Percentiles rank a stretch among this genome's conserved stretches.
Evolutionary conservation across 2,113 vertebrate genomes (phyloP).

Genomic region (Urocynchramus pylzowi): DNA sequence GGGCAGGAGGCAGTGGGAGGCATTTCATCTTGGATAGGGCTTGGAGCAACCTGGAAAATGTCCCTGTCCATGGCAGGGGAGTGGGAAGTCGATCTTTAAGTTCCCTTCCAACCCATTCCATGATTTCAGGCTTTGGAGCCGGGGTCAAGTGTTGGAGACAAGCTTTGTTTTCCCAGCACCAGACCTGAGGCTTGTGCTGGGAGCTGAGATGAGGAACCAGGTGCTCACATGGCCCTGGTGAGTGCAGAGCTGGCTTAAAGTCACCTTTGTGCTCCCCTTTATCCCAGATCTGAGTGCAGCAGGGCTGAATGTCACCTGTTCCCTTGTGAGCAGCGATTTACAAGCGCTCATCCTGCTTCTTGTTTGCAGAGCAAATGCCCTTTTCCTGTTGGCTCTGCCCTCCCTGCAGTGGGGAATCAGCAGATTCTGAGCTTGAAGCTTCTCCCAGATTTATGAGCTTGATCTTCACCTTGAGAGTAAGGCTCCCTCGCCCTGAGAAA

Average conservation of each 20-base stretch:
- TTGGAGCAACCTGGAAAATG: neutral
- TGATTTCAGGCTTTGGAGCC: neutral
- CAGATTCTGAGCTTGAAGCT: slow-evolving; percentile 53
- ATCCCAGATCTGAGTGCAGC: neutral
- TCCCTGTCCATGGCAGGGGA: neutral
- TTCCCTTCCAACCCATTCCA: neutral
- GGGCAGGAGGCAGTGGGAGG: neutral
- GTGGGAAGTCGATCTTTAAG: neutral
- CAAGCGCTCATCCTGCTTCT: neutral
- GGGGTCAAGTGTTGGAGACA: neutral
- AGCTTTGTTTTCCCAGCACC: neutral
- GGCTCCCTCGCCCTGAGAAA: neutral
- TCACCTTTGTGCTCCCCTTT: neutral
- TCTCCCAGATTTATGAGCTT: slow-evolving; percentile 58
- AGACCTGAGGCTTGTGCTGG: neutral
- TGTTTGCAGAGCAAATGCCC: slow-evolving; percentile 54
- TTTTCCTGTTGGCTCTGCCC: slow-evolving; percentile 45
- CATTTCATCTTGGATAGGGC: neutral
- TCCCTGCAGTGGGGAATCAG: slow-evolving; percentile 26
- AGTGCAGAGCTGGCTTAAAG: neutral
- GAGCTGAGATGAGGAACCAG: neutral
- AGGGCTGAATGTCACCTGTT: slow-evolving; percentile 55
- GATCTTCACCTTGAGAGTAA: slow-evolving; percentile 49
- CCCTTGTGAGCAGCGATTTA: slow-evolving; percentile 25
- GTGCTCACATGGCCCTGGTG: neutral